Conservation (phyloP, 2,888 invertebrate species). For the Pandemis cinnamomeana region DNA sequence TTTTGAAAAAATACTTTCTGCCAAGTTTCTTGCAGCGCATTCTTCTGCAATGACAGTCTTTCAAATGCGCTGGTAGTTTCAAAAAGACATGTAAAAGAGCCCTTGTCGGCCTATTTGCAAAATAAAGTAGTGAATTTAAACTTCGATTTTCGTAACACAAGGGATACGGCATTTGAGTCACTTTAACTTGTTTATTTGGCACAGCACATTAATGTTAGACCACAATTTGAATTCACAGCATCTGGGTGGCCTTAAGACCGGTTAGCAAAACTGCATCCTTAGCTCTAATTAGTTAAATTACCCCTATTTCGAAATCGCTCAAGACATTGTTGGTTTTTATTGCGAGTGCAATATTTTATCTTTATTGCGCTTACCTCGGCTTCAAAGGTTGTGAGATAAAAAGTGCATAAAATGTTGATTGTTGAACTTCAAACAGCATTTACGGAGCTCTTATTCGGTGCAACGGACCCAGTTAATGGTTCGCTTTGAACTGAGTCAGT, state of each 20-base stretch:
- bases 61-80: too few species aligned
- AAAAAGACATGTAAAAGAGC: too few species aligned
- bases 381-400: constrained; percentile 23
- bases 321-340: constrained; percentile 31
- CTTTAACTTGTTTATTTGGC: too few species aligned
- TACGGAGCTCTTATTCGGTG: not conserved
- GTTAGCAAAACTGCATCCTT: constrained; percentile 6
- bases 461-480: not conserved
- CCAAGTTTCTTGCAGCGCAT: too few species aligned
- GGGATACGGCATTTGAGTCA: too few species aligned
- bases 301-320: constrained; percentile 14
- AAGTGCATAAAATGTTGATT: constrained; percentile 20
- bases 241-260: constrained; percentile 12
- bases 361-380: constrained; percentile 22
- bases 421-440: constrained; percentile 6
- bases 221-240: not conserved
- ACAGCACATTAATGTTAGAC: not conserved
- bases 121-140: too few species aligned
- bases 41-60: too few species aligned
- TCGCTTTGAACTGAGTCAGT: not conserved
- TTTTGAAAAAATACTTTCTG: too few species aligned
- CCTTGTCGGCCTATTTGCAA: too few species aligned
- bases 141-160: too few species aligned
- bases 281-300: constrained; percentile 34
- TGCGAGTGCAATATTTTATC: constrained; percentile 29